phyloP scores from a whole-genome alignment of 2,888 invertebrate genomes.

The Drosophila koepferae region DNA sequence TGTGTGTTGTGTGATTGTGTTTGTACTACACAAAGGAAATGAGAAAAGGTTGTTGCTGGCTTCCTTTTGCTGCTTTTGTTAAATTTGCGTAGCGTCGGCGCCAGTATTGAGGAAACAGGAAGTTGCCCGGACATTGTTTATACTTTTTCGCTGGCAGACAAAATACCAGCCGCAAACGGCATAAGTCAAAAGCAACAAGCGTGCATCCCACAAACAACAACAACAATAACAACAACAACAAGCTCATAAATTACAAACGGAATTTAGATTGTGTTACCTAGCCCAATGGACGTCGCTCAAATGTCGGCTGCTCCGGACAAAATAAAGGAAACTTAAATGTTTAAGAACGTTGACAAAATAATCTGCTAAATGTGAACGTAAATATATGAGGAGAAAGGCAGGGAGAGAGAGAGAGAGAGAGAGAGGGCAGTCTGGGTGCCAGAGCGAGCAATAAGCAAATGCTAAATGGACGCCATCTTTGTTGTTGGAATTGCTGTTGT shows the following conservation, averaged over 20 bases:
- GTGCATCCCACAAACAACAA: conserved; percentile 7
- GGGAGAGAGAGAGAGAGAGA: background rate
- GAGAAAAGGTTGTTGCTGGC: conserved; percentile 75
- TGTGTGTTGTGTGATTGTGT: conserved; percentile 11
- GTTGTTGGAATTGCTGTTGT: conserved; percentile 29
- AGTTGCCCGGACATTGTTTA: conserved; percentile 71
- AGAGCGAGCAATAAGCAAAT: conserved; percentile 48
- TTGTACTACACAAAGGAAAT: conserved; percentile 60
- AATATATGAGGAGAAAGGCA: conserved; percentile 1
- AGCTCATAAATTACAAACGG: conserved; percentile 68
- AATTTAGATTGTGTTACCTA: conserved; percentile 73
- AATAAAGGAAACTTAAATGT: conserved; percentile 56
- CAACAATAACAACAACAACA: conserved; percentile 16
- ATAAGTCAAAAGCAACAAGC: conserved; percentile 31
- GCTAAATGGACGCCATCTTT: conserved; percentile 54
- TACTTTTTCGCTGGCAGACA: conserved; percentile 44
- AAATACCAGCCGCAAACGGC: conserved; percentile 44
- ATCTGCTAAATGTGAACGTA: conserved; percentile 69
- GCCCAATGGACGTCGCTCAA: conserved; percentile 46
- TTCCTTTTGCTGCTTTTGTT: conserved; percentile 66
- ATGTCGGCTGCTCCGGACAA: conserved; percentile 23
- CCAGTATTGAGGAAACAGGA: conserved; percentile 65
- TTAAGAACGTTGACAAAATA: conserved; percentile 72
- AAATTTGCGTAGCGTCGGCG: conserved; percentile 57
- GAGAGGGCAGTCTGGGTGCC: background rate